phyloP scores from a whole-genome alignment of 35 echinoderm and acorn worm species.

The Heliocidaris erythrogramma region DNA sequence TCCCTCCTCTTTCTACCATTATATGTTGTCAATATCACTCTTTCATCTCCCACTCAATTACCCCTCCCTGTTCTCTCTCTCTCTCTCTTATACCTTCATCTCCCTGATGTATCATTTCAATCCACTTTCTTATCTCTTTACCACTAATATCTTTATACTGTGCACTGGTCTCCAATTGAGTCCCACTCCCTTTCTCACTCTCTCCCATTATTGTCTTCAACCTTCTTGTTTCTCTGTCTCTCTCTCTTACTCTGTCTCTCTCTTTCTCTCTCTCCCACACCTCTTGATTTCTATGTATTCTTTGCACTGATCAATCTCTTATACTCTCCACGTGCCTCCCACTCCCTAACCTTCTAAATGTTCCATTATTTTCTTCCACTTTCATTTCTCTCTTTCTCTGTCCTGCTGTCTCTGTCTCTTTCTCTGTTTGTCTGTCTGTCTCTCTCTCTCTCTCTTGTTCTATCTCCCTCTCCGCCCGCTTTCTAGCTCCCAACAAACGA shows the following conservation, averaged over 20 bases:
- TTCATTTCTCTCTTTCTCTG: no score
- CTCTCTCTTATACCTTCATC: background rate
- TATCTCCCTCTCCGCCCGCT: no score
- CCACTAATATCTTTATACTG: no score
- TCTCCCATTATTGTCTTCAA: background rate
- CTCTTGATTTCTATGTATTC: background rate
- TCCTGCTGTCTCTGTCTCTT: no score
- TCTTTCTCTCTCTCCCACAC: background rate
- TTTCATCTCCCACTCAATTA: no score
- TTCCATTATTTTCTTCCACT: background rate
- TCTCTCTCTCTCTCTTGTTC: no score
- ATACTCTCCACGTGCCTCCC: background rate
- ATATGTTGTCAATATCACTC: background rate
- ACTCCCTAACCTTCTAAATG: no score
- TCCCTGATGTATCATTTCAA: no score
- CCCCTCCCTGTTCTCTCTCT: background rate
- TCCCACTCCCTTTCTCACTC: background rate
- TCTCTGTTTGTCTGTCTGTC: no score
- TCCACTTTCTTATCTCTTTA: no score
- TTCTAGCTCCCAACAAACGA: background rate
- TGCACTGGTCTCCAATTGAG: no score
- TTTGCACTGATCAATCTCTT: background rate
- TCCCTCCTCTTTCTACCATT: background rate
- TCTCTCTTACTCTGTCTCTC: background rate
- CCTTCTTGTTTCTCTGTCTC: background rate